Conservation (phyloP, 2,888 invertebrate genomes). For the Drosophila basisetae region DNA sequence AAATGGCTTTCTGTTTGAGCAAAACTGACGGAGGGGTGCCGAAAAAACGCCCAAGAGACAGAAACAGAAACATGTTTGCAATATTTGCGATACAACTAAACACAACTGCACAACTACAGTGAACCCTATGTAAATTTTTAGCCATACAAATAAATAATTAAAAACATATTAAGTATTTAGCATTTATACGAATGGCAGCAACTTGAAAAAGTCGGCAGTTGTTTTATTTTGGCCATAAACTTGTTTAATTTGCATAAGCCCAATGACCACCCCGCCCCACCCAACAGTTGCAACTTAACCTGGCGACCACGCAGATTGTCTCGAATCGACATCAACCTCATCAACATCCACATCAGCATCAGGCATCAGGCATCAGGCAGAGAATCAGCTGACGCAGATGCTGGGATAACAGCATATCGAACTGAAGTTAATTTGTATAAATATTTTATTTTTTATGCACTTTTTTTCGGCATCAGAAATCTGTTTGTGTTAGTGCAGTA, state of each 20-base stretch:
- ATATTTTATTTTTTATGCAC: constrained; percentile 73
- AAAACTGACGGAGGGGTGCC: constrained; percentile 28
- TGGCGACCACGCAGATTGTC: constrained; percentile 32
- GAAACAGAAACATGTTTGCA: constrained; percentile 71
- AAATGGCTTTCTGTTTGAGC: constrained; percentile 50
- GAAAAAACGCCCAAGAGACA: constrained; percentile 43
- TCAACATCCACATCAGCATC: not conserved
- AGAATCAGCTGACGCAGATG: constrained; percentile 58
- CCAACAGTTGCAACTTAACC: constrained; percentile 31
- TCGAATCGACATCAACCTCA: constrained; percentile 13
- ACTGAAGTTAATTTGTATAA: constrained; percentile 31
- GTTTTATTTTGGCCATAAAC: constrained; percentile 68
- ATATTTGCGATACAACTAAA: constrained; percentile 9
- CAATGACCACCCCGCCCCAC: constrained; percentile 27
- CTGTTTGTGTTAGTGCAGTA: constrained; percentile 68
- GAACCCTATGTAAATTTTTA: constrained; percentile 47
- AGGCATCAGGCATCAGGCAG: not conserved
- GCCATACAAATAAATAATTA: constrained; percentile 60
- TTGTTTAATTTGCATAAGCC: constrained; percentile 79
- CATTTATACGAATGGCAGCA: constrained; percentile 30
- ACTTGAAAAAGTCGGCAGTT: constrained; percentile 47
- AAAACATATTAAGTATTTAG: constrained; percentile 39
- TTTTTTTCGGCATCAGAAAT: constrained; percentile 64
- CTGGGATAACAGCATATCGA: constrained; percentile 58
- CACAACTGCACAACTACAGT: constrained; percentile 25